These are phyloP conservation scores for Trogon surrucura DNA, from an alignment of 2,113 vertebrate genomes.

Conservation along the genomic window DNA sequence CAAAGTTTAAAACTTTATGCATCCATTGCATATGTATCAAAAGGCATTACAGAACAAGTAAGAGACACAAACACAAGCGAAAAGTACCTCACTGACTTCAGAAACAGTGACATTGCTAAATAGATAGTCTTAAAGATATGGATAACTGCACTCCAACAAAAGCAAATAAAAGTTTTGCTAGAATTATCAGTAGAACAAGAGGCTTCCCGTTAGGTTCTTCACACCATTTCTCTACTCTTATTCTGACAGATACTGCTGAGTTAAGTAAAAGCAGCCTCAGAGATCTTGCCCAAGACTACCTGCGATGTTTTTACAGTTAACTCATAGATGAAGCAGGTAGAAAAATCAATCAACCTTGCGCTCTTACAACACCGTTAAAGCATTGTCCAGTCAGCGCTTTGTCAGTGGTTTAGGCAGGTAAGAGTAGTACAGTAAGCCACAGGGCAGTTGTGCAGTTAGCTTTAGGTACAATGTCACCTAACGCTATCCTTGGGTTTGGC, in stretches of 20 bases:
- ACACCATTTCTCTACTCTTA: neutral
- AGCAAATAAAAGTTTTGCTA: neutral
- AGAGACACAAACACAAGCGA: neutral
- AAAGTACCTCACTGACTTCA: neutral
- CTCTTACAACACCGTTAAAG: neutral
- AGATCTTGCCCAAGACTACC: neutral
- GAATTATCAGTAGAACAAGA: neutral
- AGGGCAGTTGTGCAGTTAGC: neutral
- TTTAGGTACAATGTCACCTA: neutral
- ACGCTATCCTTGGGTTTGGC: neutral
- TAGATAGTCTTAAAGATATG: neutral
- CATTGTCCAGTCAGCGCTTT: fast-evolving
- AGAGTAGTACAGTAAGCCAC: neutral
- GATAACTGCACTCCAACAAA: neutral
- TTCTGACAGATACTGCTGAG: neutral
- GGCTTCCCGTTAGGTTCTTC: neutral
- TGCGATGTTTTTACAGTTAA: neutral
- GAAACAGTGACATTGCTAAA: neutral
- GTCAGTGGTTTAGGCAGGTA: neutral
- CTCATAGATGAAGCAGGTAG: neutral
- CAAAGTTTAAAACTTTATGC: neutral
- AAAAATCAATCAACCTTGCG: neutral
- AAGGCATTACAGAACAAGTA: neutral
- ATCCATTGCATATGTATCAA: neutral
- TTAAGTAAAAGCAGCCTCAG: neutral